Conservation (phyloP, 1,140 invertebrate species). For the Drosophila lini region DNA sequence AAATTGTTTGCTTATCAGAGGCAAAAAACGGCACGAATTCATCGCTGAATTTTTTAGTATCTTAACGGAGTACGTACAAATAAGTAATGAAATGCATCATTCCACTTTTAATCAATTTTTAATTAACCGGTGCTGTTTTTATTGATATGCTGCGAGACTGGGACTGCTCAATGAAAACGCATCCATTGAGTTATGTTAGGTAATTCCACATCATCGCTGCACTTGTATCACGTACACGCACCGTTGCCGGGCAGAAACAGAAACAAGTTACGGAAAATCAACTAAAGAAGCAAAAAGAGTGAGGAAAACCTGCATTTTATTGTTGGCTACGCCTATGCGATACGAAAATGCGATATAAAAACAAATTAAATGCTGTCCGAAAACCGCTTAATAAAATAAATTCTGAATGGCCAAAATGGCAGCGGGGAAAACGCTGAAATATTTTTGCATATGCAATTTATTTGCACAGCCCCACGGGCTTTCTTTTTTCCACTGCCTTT, state of each 20-base stretch:
- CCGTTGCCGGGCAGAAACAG: slow-evolving; percentile 30
- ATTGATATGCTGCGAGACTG: slow-evolving; percentile 1
- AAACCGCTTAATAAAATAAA: slow-evolving; percentile 65
- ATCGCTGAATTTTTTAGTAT: slow-evolving; percentile 2
- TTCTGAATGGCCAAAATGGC: slow-evolving; percentile 60
- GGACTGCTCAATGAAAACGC: slow-evolving; percentile 34
- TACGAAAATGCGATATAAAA: slow-evolving; percentile 23
- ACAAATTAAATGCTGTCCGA: slow-evolving; percentile 44
- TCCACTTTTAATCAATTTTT: slow-evolving; percentile 7
- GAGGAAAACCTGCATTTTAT: slow-evolving; percentile 36
- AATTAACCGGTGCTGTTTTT: slow-evolving; percentile 16
- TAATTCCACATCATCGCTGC: slow-evolving; percentile 36
- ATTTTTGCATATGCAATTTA: slow-evolving; percentile 77
- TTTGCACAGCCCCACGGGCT: slow-evolving; percentile 57
- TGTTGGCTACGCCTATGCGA: slow-evolving; percentile 27
- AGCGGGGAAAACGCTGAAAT: slow-evolving; percentile 61
- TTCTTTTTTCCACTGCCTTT: slow-evolving; percentile 53
- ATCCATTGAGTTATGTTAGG: slow-evolving; percentile 51
- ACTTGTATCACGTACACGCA: slow-evolving; percentile 46
- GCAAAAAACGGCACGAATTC: slow-evolving; percentile 15
- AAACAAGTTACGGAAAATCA: slow-evolving; percentile 58
- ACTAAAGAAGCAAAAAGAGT: slow-evolving; percentile 22
- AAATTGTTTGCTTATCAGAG: slow-evolving; percentile 45
- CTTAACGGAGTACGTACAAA: slow-evolving; percentile 18
- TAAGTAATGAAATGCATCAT: slow-evolving; percentile 12